Conservation (phyloP, 2,113 vertebrate species). For the Sinocyclocheilus grahami region DNA sequence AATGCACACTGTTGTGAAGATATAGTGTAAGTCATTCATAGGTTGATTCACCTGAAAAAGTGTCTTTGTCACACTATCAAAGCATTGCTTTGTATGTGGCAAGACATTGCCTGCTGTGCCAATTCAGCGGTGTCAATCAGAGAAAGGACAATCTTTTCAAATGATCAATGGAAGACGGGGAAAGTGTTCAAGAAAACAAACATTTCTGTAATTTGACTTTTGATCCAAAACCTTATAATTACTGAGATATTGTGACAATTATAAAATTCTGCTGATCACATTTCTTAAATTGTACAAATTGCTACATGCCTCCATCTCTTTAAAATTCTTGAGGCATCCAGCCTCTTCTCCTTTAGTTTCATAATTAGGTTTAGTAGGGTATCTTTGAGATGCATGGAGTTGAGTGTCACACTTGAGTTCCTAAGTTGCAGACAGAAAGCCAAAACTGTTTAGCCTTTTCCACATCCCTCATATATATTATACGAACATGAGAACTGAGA, state of each 20-base stretch:
- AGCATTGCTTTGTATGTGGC: too few species aligned
- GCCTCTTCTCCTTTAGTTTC: background rate
- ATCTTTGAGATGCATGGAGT: constrained; percentile 4
- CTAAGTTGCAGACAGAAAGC: background rate
- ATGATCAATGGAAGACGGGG: too few species aligned
- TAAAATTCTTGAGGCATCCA: background rate
- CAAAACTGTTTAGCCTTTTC: constrained; percentile 12
- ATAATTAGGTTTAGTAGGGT: background rate
- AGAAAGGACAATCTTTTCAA: background rate
- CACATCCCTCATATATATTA: constrained; percentile 10
- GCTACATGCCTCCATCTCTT: background rate
- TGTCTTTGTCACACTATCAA: too few species aligned
- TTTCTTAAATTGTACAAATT: constrained; percentile 2
- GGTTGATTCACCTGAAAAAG: too few species aligned
- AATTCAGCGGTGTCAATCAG: background rate
- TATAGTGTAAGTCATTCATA: background rate
- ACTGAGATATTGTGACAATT: background rate
- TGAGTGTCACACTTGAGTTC: background rate
- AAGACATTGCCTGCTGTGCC: too few species aligned
- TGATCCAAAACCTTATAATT: background rate
- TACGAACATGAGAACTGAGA: background rate
- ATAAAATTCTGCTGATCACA: background rate
- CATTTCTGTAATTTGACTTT: background rate
- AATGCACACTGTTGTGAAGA: background rate
- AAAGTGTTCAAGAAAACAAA: background rate